phyloP scores from a whole-genome alignment of 2,888 invertebrate species.

The Liopterus haemorrhoidalis region DNA sequence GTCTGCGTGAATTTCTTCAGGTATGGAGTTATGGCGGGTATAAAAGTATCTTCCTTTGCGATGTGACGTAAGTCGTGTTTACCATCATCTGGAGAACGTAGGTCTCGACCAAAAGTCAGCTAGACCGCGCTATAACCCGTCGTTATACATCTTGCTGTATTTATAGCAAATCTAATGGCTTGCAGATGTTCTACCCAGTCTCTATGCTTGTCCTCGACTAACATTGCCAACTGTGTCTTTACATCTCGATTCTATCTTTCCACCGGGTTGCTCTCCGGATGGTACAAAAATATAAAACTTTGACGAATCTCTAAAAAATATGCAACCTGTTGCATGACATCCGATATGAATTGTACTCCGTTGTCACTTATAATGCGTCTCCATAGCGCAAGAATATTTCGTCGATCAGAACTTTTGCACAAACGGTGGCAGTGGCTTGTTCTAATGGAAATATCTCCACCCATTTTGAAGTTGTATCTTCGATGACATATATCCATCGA shows the following conservation, averaged over 20 bases:
- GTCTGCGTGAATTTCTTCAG: constrained; percentile 23
- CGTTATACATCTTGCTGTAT: constrained; percentile 24
- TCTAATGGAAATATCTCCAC: constrained; percentile 37
- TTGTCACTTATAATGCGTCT: no score
- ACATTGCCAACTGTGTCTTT: no score
- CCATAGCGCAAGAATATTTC: constrained; percentile 38
- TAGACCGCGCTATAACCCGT: constrained; percentile 32
- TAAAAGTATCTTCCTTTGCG: constrained; percentile 6
- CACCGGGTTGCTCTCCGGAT: no score
- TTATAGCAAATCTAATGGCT: constrained; percentile 32
- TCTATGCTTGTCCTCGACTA: no score
- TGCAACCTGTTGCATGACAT: constrained; percentile 38
- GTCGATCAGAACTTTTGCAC: constrained; percentile 33
- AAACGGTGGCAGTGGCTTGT: constrained; percentile 34
- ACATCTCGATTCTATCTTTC: no score
- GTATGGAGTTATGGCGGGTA: constrained; percentile 21
- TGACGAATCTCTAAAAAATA: no score
- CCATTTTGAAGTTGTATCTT: constrained; percentile 26
- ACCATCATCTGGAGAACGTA: constrained; percentile 26
- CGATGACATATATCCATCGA: constrained; percentile 19
- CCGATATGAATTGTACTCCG: constrained; percentile 37
- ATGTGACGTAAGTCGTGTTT: constrained; percentile 14
- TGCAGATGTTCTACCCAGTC: no score
- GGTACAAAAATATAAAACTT: no score
- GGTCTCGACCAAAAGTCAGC: constrained; percentile 33